Base-by-base conservation (phyloP, 2,888 invertebrate genomes). In the Parnassius orleans region DNA sequence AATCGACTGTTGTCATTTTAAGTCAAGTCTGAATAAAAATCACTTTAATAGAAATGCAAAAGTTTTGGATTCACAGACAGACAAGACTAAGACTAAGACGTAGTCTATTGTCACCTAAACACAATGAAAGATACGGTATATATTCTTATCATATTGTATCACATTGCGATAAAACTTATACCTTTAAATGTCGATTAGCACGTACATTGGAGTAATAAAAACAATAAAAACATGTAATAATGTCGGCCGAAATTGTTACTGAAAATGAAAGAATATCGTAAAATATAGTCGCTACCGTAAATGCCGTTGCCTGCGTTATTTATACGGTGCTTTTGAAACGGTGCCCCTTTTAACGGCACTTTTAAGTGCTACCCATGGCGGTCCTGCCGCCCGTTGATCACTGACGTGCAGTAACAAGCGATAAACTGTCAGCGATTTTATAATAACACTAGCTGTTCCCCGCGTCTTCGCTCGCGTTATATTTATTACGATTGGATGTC, bases 281-380 rank as follows among this genome's bases (percentile, higher is more conserved):
- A 86, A 86, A 86, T 83, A 83, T 81, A 81, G 82, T 83, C 80
- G 77, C 77, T 74, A 77, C 78, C 78, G 82, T 85, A 85, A 87
- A 85, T 80, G 82, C 82, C 79, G 77, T 76, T 79, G 76, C 77
- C 74, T 76, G 78, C 76, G 87, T 87, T 88, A 90, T 89, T 87
- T 89, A 87, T 88, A 85, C 79, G 83, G 73, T 74, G 84, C 86
- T 84, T 88, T 87, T 86, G 83, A 87, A 80, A 83, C 78, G 81
- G 78, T 79, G 77, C 79, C 83, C 83, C 84, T 85, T 87, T 88
- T 87, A 88, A 86, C 84, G 84, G 84, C 83, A 84, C 77, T 87
- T 89, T 86, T 87, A 89, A 88, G 85, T 88, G 87, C 86, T 82
- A 77, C 75, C 79, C 79, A 77, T 80, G 76, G 75, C 77, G 72